Conservation (phyloP, 1,140 invertebrate species). For the Orius laevigatus region DNA sequence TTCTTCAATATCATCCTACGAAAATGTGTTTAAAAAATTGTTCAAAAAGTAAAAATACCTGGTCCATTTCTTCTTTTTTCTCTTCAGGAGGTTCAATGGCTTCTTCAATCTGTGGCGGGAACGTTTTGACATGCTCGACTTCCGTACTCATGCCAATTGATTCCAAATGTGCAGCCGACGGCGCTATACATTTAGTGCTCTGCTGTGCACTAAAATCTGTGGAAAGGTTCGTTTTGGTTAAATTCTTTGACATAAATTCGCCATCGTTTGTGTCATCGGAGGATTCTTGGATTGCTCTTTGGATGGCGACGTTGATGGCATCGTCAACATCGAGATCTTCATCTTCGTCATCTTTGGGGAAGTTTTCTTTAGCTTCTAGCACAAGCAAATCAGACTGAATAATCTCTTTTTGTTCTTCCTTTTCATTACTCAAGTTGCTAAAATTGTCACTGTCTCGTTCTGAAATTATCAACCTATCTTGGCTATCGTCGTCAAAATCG, state of each 20-base stretch:
- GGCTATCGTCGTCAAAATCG: constrained; percentile 23
- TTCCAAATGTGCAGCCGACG: background rate
- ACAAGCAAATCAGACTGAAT: background rate
- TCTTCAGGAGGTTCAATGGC: background rate
- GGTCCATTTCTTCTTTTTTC: no score
- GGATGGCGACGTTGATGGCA: constrained; percentile 12
- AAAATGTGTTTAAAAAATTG: background rate
- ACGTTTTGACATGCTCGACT: background rate
- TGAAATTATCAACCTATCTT: constrained; percentile 17
- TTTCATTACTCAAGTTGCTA: background rate
- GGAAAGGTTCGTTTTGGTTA: background rate
- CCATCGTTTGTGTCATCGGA: constrained; percentile 10
- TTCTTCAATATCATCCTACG: background rate
- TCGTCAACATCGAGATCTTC: constrained; percentile 4
- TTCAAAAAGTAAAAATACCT: background rate
- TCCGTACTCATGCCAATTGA: background rate
- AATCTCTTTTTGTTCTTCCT: background rate
- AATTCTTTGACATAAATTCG: constrained; percentile 1
- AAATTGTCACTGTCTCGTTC: constrained; percentile 29
- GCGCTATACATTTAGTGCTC: no score
- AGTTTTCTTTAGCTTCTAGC: background rate
- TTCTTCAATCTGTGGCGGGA: background rate
- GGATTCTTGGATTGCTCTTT: constrained; percentile 10
- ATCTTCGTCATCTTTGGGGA: constrained; percentile 6
- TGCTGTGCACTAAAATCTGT: no score